A percentile compares a stretch with the other conserved stretches of the same genome.
Evolutionary conservation across 35 echinoderm and acorn worm species (phyloP).

Genomic region (Eucidaris tribuloides): DNA sequence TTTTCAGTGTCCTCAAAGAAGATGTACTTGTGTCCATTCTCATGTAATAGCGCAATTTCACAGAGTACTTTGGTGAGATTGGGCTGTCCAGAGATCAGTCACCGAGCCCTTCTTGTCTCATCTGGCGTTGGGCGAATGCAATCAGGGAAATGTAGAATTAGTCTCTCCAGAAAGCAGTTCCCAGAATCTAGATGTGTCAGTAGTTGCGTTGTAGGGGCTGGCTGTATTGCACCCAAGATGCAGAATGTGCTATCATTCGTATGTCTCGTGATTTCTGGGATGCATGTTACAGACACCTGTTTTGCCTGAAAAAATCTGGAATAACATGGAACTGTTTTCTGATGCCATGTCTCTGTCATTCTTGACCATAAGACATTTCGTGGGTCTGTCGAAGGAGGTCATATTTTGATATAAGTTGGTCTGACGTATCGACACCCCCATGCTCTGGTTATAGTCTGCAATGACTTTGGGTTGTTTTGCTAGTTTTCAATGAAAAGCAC

Average conservation of each 20-base stretch:
- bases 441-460: too few relatives aligned
- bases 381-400: too few relatives aligned
- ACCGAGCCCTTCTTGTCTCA: background rate
- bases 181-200: background rate
- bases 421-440: too few relatives aligned
- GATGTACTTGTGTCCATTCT: background rate
- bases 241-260: background rate
- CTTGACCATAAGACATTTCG: too few relatives aligned
- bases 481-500: too few relatives aligned
- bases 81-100: background rate
- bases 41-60: background rate
- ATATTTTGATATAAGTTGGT: too few relatives aligned
- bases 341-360: background rate
- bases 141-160: conserved; percentile 12
- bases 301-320: background rate
- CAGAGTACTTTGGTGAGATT: background rate
- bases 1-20: background rate
- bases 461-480: too few relatives aligned
- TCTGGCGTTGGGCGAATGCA: background rate
- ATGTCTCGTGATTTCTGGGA: background rate
- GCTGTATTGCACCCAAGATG: background rate
- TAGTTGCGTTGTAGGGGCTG: background rate
- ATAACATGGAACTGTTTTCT: background rate
- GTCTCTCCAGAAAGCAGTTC: background rate
- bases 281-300: background rate